Conservation (phyloP, 2,888 invertebrate genomes). For the Andrena camellia region DNA sequence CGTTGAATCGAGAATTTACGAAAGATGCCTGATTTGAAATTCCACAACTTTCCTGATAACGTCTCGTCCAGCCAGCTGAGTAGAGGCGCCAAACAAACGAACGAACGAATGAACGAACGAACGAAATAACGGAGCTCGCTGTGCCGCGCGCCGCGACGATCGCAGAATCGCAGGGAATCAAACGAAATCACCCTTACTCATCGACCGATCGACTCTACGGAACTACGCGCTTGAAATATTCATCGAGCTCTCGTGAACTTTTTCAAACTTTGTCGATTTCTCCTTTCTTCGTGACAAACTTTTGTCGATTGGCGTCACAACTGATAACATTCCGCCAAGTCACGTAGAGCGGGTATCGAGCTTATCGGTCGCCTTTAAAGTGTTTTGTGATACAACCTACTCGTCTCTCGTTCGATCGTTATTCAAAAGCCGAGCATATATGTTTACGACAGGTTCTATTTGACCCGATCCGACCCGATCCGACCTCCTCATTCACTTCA, state of each 20-base stretch:
- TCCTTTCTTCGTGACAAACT: conserved; percentile 35
- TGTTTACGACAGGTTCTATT: too few relatives aligned
- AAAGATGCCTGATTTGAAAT: conserved; percentile 75
- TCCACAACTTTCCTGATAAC: conserved; percentile 80
- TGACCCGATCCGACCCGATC: too few relatives aligned
- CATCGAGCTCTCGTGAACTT: conserved; percentile 44
- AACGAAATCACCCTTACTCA: conserved; percentile 52
- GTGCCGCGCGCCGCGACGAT: conserved; percentile 10
- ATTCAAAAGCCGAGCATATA: too few relatives aligned
- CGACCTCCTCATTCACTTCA: too few relatives aligned
- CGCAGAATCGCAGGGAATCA: background rate
- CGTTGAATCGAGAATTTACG: conserved; percentile 29
- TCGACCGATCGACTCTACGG: conserved; percentile 43
- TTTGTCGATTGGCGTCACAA: conserved; percentile 1
- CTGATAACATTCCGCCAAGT: background rate
- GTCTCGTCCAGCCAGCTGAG: conserved; percentile 64
- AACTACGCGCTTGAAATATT: conserved; percentile 60
- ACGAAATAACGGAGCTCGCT: background rate
- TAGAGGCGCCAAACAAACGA: conserved; percentile 29
- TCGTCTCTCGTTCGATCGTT: background rate
- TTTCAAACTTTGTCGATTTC: conserved; percentile 4
- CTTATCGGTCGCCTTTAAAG: conserved; percentile 41
- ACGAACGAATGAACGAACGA: conserved; percentile 28
- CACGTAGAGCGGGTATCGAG: background rate
- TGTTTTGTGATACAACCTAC: conserved; percentile 43